Evolutionary conservation across 1,140 invertebrate species (phyloP), one percentile per base, ranked within the genome.

Genomic region (Propsilocerus akamusi): DNA sequence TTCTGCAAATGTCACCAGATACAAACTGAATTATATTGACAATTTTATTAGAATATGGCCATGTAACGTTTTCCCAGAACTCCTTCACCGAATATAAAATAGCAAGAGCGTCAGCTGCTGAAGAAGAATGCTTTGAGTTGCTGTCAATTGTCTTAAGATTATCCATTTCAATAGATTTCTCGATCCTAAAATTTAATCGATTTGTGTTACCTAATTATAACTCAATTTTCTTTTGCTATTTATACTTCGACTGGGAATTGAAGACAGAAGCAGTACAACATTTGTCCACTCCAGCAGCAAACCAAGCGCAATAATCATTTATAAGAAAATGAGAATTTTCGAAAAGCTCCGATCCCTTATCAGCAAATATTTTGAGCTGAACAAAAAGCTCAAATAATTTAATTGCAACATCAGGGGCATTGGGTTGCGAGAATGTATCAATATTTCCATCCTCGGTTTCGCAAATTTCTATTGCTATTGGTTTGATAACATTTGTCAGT

Each of bases 231-330:
- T 30, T 30, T 11, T 11, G 28, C 28, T 17, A 37, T 37, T 11
- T 37, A 11, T 37, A 37, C 32, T 17, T 37, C 14, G 34, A 41
- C 17, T 8, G 17, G 0, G 87, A 84, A 66, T 92, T 93, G 56
- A 80, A 85, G 5, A 86, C 79, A 0, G 90, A 90, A 49, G 95
- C 90, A 51, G 88, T 81, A 1, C 95, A 63, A 91, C 92, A 96
- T 56, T 89, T 85, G 0, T 83, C 78, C 0, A 95, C 86, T 4
- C 86, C 87, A 34, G 75, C 77, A 53, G 80, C 76, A 58, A 95
- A 96, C 89, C 90, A 95, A 10, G 75, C 71, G 59, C 92, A 80
- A 66, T 86, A 94, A 52, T 75, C 75, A 8, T 73, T 72, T 54
- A 85, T 75, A 30, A 75, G 70, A 56, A 81, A 77, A 47, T 62